Evolutionary conservation across 2,888 invertebrate genomes (phyloP).

Genomic region (Mythimna ferrago): DNA sequence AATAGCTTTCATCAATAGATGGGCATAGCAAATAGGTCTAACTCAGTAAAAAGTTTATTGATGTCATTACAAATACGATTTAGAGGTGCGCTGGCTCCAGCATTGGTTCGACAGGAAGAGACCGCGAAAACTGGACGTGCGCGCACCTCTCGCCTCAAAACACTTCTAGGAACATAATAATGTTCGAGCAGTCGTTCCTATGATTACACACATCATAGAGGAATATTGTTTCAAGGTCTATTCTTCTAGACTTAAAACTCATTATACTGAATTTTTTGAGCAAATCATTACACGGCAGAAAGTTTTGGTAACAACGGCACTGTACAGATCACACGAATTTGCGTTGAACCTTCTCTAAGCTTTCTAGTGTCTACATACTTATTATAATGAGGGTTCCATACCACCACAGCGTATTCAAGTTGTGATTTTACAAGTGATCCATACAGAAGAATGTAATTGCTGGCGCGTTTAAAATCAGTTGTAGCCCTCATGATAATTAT

Average conservation of each 20-base stretch:
- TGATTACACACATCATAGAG: neutral
- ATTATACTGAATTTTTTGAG: neutral
- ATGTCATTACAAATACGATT: no score
- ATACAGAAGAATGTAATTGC: no score
- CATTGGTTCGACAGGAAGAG: no score
- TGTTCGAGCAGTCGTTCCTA: no score
- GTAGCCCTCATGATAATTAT: neutral
- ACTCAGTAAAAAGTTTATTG: no score
- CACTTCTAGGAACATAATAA: neutral
- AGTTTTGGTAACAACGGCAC: neutral
- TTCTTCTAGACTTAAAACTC: neutral
- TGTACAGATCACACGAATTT: neutral
- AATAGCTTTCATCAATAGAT: no score
- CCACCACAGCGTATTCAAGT: neutral
- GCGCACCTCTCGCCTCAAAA: neutral
- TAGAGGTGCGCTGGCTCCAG: no score
- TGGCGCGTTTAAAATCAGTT: no score
- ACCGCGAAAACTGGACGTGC: no score
- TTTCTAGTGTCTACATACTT: neutral
- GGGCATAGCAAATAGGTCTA: no score
- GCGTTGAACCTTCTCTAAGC: neutral
- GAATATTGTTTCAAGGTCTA: neutral
- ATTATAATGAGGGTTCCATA: conserved; percentile 3
- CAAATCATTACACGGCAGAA: neutral
- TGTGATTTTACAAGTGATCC: no score